These are phyloP conservation scores for Scaptodrosophila latifasciaeformis DNA, from an alignment of 2,888 invertebrate species.

Conservation along the genomic window DNA sequence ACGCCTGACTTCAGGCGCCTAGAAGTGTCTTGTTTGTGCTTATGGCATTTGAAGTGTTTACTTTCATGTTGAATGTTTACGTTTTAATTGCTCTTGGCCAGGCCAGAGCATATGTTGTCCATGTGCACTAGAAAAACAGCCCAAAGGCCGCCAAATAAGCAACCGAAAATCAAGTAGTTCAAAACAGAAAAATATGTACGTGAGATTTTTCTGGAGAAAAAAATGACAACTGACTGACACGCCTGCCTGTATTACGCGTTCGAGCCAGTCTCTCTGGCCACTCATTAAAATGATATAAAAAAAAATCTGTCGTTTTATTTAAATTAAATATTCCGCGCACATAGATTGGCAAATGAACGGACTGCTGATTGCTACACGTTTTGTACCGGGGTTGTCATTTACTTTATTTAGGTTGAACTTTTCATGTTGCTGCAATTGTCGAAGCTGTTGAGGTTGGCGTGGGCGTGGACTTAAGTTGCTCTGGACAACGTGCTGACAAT, in stretches of 20 bases:
- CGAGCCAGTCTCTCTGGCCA: conserved; percentile 7
- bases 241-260: conserved; percentile 55
- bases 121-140: not conserved
- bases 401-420: conserved; percentile 11
- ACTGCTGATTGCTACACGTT: conserved; percentile 37
- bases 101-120: conserved; percentile 13
- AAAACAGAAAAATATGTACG: conserved; percentile 16
- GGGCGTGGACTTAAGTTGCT: conserved; percentile 28
- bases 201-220: conserved; percentile 52
- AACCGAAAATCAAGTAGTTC: too few relatives aligned
- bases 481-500: conserved; percentile 29
- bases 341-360: conserved; percentile 28
- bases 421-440: not conserved
- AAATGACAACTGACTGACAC: too few relatives aligned
- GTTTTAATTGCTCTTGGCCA: conserved; percentile 15
- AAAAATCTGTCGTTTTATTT: not conserved
- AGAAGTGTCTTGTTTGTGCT: conserved; percentile 30
- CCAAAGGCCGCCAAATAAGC: too few relatives aligned
- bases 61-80: conserved; percentile 28
- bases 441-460: conserved; percentile 3
- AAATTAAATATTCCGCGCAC: conserved; percentile 45
- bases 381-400: conserved; percentile 35
- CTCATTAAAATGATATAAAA: conserved; percentile 53
- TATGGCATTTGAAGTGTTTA: conserved; percentile 39
- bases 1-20: conserved; percentile 10